These are phyloP conservation scores for Drosophila parabipectinata DNA, from an alignment of 1,140 invertebrate species.

Conservation along the genomic window DNA sequence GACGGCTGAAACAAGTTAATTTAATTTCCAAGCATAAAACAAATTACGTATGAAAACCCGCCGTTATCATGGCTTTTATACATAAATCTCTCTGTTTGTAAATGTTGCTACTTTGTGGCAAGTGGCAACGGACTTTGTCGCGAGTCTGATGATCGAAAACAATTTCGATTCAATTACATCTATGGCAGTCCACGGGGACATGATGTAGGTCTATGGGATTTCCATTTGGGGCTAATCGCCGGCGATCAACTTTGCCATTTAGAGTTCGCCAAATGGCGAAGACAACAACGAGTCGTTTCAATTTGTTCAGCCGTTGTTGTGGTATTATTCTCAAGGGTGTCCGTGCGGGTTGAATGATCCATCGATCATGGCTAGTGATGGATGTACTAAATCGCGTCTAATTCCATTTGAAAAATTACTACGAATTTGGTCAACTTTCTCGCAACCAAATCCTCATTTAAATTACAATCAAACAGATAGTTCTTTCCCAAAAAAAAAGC, in stretches of 20 bases:
- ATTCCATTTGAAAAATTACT: constrained; percentile 11
- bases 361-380: constrained; percentile 1
- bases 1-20: constrained; percentile 73
- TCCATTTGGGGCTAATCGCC: constrained; percentile 66
- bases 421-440: constrained; percentile 27
- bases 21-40: constrained; percentile 79
- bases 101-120: constrained; percentile 15
- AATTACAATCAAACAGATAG: constrained; percentile 26
- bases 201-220: constrained; percentile 67
- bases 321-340: constrained; percentile 67
- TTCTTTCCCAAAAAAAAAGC: constrained; percentile 28
- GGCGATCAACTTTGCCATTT: constrained; percentile 71
- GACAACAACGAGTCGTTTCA: constrained; percentile 47
- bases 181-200: constrained; percentile 46
- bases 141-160: constrained; percentile 35
- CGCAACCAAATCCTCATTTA: constrained; percentile 11
- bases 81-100: not conserved
- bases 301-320: constrained; percentile 39
- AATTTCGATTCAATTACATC: constrained; percentile 66
- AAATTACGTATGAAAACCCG: constrained; percentile 77
- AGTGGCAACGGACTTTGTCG: constrained; percentile 50
- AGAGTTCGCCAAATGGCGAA: constrained; percentile 49
- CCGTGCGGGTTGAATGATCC: constrained; percentile 48
- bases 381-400: constrained; percentile 10
- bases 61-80: constrained; percentile 72